Conservation (phyloP, 2,113 vertebrate genomes). For the Microcebus tavaratra region DNA sequence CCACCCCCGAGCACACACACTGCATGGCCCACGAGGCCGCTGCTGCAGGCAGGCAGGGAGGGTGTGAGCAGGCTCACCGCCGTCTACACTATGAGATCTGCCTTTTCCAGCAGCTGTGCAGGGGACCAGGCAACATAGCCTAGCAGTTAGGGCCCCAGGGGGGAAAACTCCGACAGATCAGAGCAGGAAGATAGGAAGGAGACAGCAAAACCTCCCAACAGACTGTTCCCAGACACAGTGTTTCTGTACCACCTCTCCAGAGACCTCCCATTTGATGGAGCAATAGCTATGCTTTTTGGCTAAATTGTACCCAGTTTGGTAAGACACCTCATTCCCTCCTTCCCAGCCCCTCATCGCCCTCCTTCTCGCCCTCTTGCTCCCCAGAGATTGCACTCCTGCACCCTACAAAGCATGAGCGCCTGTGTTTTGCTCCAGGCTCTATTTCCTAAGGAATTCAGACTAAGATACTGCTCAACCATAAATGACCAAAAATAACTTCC, state of each 20-base stretch:
- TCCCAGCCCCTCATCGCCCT: neutral
- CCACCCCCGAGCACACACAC: too few species aligned
- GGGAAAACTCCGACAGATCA: neutral
- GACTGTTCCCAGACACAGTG: neutral
- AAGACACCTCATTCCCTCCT: neutral
- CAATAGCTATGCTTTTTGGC: neutral
- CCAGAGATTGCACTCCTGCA: neutral
- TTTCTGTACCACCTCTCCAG: neutral
- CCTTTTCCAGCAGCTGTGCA: neutral
- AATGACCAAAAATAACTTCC: neutral
- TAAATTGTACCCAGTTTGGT: neutral
- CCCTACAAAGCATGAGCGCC: neutral
- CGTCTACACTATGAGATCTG: too few species aligned
- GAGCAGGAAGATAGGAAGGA: neutral
- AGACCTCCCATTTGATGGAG: neutral
- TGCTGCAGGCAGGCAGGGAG: neutral
- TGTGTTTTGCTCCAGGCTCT: neutral
- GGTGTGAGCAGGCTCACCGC: neutral
- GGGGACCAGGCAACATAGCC: neutral
- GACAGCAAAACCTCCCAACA: accelerated
- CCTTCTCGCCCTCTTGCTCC: neutral
- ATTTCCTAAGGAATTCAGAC: neutral
- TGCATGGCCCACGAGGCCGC: neutral
- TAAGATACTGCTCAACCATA: neutral
- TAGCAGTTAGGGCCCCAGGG: neutral